Conservation (phyloP, 2,888 invertebrate species). For the Phrixothrix hirtus region DNA sequence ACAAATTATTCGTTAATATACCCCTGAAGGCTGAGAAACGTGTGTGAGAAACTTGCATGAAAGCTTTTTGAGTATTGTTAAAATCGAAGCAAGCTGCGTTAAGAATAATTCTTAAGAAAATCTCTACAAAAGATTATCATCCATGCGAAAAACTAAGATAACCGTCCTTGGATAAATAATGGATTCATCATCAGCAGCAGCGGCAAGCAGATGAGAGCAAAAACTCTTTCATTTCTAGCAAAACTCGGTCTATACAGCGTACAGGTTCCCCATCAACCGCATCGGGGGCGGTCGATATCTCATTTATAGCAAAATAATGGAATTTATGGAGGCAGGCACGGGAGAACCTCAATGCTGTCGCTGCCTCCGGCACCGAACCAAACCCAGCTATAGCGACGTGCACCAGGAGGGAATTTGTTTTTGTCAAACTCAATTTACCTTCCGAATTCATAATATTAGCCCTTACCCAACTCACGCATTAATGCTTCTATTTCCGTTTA, state of each 20-base stretch:
- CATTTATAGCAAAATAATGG: conserved; percentile 52
- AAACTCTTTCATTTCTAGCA: conserved; percentile 12
- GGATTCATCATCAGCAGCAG: conserved; percentile 11
- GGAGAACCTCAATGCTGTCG: conserved; percentile 25
- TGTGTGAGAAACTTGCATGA: conserved; percentile 9
- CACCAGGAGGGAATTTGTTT: conserved; percentile 16
- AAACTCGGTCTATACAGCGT: conserved; percentile 8
- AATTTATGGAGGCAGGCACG: conserved; percentile 43
- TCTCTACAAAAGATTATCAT: background rate
- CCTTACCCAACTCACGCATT: background rate
- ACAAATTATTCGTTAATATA: conserved; percentile 14
- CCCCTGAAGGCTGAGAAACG: conserved; percentile 2
- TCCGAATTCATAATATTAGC: conserved; percentile 4
- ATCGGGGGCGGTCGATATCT: conserved; percentile 46
- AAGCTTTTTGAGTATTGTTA: background rate
- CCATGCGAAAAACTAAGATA: background rate
- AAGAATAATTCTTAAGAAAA: background rate
- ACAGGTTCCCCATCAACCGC: conserved; percentile 23
- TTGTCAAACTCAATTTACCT: conserved; percentile 7
- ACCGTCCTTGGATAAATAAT: conserved; percentile 6
- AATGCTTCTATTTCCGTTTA: background rate
- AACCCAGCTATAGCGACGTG: conserved; percentile 19
- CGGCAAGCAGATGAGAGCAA: conserved; percentile 7
- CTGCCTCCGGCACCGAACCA: conserved; percentile 24
- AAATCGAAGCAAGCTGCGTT: background rate